phyloP scores from a whole-genome alignment of 2,113 vertebrate species.

The Ivindomyrus marchei region DNA sequence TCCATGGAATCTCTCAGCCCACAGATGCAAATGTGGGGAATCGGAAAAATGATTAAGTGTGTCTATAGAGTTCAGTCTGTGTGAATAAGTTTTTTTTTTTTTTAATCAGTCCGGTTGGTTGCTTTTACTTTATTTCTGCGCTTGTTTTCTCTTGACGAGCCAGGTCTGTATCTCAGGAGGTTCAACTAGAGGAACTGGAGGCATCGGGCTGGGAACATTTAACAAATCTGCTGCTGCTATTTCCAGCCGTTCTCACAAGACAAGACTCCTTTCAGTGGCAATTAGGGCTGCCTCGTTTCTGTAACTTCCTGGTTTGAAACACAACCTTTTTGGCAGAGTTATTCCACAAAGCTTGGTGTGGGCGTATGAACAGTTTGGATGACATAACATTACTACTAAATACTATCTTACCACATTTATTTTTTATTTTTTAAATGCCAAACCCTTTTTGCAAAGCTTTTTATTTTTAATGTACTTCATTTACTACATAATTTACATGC shows the following conservation, averaged over 20 bases:
- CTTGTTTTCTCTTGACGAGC: slow-evolving; percentile 32
- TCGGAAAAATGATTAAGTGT: slow-evolving; percentile 56
- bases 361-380: background rate
- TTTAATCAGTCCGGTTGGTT: slow-evolving; percentile 33
- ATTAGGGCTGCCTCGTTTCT: slow-evolving; percentile 27
- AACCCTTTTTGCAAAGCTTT: background rate
- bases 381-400: slow-evolving; percentile 9
- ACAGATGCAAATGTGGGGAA: slow-evolving; percentile 62
- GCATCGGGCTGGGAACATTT: slow-evolving; percentile 34
- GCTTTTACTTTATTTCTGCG: slow-evolving; percentile 24
- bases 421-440: background rate
- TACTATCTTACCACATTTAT: background rate
- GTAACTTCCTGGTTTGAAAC: background rate
- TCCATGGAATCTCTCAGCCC: slow-evolving; percentile 67
- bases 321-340: background rate
- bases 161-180: slow-evolving; percentile 1
- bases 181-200: slow-evolving; percentile 32
- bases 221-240: slow-evolving; percentile 36
- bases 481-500: background rate
- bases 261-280: slow-evolving; percentile 24
- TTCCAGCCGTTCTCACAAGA: slow-evolving; percentile 36
- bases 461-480: background rate
- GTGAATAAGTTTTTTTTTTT: slow-evolving; percentile 31
- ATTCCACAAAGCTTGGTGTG: background rate
- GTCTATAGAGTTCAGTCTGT: slow-evolving; percentile 44